These are phyloP conservation scores for Ceratitis capitata DNA, from an alignment of 1,140 invertebrate genomes.

Conservation along the genomic window DNA sequence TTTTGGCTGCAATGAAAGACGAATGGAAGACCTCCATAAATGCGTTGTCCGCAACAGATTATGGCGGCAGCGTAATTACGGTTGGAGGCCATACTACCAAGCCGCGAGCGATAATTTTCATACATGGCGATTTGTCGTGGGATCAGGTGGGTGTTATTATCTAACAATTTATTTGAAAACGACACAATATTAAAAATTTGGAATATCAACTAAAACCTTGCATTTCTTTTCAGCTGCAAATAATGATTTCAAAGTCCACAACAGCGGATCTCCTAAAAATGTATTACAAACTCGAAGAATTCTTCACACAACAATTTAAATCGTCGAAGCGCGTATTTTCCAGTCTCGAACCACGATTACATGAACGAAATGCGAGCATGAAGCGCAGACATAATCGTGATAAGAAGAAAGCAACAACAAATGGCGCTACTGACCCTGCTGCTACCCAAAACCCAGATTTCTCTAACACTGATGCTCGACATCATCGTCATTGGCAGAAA, in stretches of 20 bases:
- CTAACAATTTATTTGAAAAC: background rate
- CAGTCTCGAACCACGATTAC: constrained; percentile 72
- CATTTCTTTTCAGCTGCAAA: constrained; percentile 69
- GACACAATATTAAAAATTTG: background rate
- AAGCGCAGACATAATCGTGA: constrained; percentile 61
- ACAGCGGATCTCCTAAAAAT: constrained; percentile 96
- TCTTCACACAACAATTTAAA: constrained; percentile 95
- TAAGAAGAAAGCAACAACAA: constrained; percentile 63
- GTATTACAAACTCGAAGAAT: constrained; percentile 95
- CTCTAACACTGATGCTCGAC: constrained; percentile 72
- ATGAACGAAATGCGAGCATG: constrained; percentile 67
- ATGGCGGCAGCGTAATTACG: constrained; percentile 44
- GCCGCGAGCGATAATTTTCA: constrained; percentile 82
- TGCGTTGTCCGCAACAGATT: constrained; percentile 45
- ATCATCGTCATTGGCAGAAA: constrained; percentile 93
- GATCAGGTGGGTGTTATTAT: constrained; percentile 73
- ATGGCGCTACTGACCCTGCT: background rate
- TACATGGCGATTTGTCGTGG: constrained; percentile 93
- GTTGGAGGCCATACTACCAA: constrained; percentile 39
- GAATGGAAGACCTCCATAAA: constrained; percentile 77
- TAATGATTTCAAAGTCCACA: constrained; percentile 96
- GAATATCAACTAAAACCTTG: background rate
- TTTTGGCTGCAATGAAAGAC: constrained; percentile 82
- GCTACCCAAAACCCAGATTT: background rate
- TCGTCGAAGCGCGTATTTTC: constrained; percentile 91